Conservation (phyloP, 2,113 vertebrate species). For the Chloropsis cyanopogon region DNA sequence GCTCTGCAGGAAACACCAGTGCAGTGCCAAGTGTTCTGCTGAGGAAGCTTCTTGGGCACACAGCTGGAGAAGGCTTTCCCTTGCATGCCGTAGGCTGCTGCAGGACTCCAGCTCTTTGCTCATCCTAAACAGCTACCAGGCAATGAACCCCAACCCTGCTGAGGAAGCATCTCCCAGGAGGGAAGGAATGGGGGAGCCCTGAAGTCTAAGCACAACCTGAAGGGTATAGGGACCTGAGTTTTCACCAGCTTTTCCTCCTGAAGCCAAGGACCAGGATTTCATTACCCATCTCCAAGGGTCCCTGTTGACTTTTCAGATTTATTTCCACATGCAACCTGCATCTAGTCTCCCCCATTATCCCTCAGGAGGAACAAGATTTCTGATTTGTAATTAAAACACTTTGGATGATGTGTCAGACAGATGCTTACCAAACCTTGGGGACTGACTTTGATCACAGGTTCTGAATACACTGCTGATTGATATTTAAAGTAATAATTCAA, state of each 20-base stretch:
- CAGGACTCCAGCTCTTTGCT: neutral
- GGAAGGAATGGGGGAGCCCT: neutral
- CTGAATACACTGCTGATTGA: neutral
- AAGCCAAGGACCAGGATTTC: neutral
- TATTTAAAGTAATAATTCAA: neutral
- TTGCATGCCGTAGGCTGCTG: fast-evolving
- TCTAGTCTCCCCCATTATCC: neutral
- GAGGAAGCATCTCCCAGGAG: neutral
- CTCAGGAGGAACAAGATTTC: neutral
- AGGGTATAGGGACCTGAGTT: neutral
- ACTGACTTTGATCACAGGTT: neutral
- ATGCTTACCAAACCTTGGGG: neutral
- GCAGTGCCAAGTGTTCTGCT: neutral
- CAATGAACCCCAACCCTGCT: neutral
- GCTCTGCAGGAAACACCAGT: neutral
- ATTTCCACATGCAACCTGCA: neutral
- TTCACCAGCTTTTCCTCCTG: neutral
- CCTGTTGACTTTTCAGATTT: neutral
- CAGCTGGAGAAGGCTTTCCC: neutral
- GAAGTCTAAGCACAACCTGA: neutral
- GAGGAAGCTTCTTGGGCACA: neutral
- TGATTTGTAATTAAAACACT: neutral
- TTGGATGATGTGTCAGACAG: neutral
- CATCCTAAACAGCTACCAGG: neutral
- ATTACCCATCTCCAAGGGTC: neutral